These are phyloP conservation scores for Eulacestoma nigropectus DNA, from an alignment of 2,113 vertebrate genomes.

Conservation along the genomic window DNA sequence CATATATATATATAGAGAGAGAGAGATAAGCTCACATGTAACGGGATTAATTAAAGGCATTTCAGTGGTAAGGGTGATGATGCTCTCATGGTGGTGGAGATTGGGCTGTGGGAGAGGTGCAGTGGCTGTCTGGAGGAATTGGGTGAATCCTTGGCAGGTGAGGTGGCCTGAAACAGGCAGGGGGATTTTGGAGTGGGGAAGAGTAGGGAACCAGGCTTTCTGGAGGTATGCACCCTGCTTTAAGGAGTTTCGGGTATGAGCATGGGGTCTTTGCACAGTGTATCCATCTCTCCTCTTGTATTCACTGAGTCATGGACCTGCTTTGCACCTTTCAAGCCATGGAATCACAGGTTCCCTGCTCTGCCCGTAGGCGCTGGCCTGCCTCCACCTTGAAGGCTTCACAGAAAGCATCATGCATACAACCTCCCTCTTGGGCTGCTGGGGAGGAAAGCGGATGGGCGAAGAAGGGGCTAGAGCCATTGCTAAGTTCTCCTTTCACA, in stretches of 20 bases:
- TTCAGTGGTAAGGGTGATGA: not conserved
- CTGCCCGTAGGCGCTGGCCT: rapidly evolving
- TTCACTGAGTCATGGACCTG: not conserved
- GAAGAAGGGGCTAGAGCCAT: not conserved
- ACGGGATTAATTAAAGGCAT: not conserved
- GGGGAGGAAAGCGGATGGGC: not conserved
- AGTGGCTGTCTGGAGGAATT: not conserved
- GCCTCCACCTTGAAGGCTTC: not conserved
- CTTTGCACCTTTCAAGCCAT: not conserved
- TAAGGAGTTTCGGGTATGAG: not conserved
- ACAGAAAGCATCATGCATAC: not conserved
- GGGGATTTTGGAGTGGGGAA: not conserved
- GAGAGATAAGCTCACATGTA: not conserved
- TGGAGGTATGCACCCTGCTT: not conserved
- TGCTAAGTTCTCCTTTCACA: not conserved
- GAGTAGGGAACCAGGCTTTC: not conserved
- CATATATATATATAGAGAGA: not conserved
- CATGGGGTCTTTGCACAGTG: not conserved
- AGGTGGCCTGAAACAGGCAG: not conserved
- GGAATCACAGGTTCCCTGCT: not conserved
- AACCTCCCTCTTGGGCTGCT: not conserved
- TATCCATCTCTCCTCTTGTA: not conserved
- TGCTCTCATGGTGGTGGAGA: not conserved
- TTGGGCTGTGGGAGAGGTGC: not conserved
- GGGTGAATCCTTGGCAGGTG: not conserved